Evolutionary conservation across 1,140 invertebrate genomes (phyloP).

Genomic region (Pogonomyrmex barbatus): DNA sequence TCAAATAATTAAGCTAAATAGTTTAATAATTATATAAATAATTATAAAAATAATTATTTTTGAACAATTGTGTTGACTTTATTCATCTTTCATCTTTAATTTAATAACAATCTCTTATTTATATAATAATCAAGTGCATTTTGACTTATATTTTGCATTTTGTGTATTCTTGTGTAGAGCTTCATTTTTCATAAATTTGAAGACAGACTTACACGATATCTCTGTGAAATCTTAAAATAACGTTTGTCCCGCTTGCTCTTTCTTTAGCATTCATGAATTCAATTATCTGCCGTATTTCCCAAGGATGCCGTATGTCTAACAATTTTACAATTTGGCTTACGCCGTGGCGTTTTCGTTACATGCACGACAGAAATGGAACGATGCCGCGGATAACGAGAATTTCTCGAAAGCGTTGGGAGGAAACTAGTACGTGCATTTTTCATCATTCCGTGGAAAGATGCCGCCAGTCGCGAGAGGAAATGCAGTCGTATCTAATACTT

Average conservation of each 20-base stretch:
- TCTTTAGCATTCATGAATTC: conserved; percentile 65
- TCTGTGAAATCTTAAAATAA: conserved; percentile 3
- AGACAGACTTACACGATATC: background rate
- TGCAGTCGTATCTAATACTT: conserved; percentile 30
- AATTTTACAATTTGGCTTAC: conserved; percentile 58
- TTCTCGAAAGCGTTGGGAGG: conserved; percentile 49
- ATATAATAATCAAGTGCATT: conserved; percentile 5
- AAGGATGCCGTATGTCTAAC: conserved; percentile 52
- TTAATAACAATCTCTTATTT: background rate
- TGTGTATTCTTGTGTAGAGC: background rate
- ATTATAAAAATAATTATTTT: conserved; percentile 6
- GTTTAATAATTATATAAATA: background rate
- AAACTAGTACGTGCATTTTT: conserved; percentile 66
- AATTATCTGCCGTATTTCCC: conserved; percentile 58
- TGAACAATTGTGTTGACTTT: background rate
- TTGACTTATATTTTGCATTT: conserved; percentile 7
- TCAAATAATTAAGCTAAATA: conserved; percentile 9
- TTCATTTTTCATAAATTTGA: conserved; percentile 19
- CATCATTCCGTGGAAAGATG: conserved; percentile 35
- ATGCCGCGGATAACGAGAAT: conserved; percentile 46
- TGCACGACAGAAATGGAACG: conserved; percentile 40
- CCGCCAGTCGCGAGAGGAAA: conserved; percentile 27
- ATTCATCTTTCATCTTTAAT: background rate
- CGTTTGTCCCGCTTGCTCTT: conserved; percentile 23
- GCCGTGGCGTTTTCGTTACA: conserved; percentile 27